Evolutionary conservation across 2,797 vertebrate genomes (phyloP), one percentile per base, ranked within the genome.

Genomic region (Coreius guichenoti): DNA sequence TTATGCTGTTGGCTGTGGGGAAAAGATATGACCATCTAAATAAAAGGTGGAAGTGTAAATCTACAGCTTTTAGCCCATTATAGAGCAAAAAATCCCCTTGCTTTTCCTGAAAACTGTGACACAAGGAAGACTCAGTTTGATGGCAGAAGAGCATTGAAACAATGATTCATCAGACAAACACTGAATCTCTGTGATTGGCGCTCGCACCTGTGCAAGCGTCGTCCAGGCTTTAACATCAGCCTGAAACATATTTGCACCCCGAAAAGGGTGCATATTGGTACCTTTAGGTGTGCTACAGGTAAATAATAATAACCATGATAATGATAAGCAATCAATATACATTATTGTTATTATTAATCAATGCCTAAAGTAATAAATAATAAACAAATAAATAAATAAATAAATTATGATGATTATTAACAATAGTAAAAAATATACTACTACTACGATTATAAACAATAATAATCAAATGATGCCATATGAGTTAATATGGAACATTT

Each of bases 1-100:
- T 91, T 88, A 89, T 92, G 93, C 94, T 92, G 79, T 51, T 31
- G 92, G 93, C 93, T 91, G 91, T 93, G 92, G 92, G 93, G 92
- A 93, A 93, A 94, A 94, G 94, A 94, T 90, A 92, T 75, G 88
- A 89, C 92, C 93, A 92, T 91, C 92, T 94, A 76, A 86, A 89
- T 92, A 87, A 91, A 91, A 90, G 88, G 91, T 92, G 89, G 91
- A 93, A 92, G 91, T 90, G 91, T 88, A 92, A 93, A 93, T 92
- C 90, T 86, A 69, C 86, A 88, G 81, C 84, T 86, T 87, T 91
- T 89, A 89, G 82, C 83, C 87, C 58, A 86, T 89, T 89, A 90
- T 87, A 89, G 88, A 90, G 86, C 86, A 86, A 85, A 61, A 33
- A 2, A 67, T 51, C 2, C 26, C 26, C 9, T 33, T 12, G 17